Evolutionary conservation across 1,140 invertebrate species (phyloP).

Genomic region (Euura saliciscinereae): DNA sequence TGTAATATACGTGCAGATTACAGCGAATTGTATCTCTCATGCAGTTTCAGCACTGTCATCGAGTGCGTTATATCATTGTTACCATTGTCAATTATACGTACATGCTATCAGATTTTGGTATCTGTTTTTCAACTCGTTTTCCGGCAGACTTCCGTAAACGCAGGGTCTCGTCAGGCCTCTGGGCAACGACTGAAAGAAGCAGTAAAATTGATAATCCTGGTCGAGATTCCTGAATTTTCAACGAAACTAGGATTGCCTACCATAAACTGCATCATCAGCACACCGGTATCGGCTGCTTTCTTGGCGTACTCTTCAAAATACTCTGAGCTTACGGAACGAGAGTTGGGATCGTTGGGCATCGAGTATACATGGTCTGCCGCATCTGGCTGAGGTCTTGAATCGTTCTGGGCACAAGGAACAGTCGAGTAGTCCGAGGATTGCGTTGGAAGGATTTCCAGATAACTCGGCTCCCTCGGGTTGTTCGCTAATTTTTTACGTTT

Average conservation of each 20-base stretch:
- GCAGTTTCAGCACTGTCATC: no score
- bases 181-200: slow-evolving; percentile 49
- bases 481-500: background rate
- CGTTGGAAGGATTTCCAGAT: background rate
- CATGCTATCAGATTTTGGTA: slow-evolving; percentile 53
- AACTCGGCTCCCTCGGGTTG: slow-evolving; percentile 13
- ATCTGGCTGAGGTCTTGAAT: no score
- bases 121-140: slow-evolving; percentile 62
- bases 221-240: background rate
- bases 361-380: background rate
- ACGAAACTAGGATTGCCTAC: slow-evolving; percentile 22
- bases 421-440: no score
- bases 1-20: no score
- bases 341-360: background rate
- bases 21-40: no score
- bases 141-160: slow-evolving; percentile 58
- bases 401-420: no score
- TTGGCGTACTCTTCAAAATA: slow-evolving; percentile 42
- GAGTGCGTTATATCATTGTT: no score
- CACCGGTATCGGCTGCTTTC: slow-evolving; percentile 29
- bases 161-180: slow-evolving; percentile 61
- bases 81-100: background rate
- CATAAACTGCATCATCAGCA: slow-evolving; percentile 34
- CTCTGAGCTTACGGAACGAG: slow-evolving; percentile 26
- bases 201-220: slow-evolving; percentile 5